These are phyloP conservation scores for Ooceraea biroi DNA, from an alignment of 1,140 invertebrate genomes.

Conservation along the genomic window DNA sequence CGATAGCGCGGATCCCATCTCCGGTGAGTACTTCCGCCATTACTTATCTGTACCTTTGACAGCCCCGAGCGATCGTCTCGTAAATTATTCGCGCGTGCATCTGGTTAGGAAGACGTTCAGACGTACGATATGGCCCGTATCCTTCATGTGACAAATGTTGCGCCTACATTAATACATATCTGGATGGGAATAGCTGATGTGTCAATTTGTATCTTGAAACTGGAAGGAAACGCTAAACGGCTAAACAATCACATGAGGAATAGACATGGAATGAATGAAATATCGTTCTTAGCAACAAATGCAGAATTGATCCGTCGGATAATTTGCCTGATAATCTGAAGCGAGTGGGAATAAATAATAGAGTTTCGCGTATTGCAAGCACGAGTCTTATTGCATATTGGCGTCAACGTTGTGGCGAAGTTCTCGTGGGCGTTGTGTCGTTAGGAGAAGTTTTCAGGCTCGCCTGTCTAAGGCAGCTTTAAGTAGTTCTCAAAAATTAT, in stretches of 20 bases:
- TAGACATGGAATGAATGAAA: neutral
- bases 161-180: slow-evolving; percentile 27
- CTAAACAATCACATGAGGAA: neutral
- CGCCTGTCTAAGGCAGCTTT: slow-evolving; percentile 50
- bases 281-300: neutral
- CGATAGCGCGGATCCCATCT: slow-evolving; percentile 80
- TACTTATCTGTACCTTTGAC: slow-evolving; percentile 72
- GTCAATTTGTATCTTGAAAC: neutral
- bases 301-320: neutral
- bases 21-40: slow-evolving; percentile 79
- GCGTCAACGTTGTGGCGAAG: slow-evolving; percentile 39
- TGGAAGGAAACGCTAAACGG: neutral
- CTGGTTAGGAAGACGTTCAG: slow-evolving; percentile 8
- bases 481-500: slow-evolving; percentile 60
- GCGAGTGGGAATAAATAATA: neutral
- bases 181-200: neutral
- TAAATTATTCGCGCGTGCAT: slow-evolving; percentile 72
- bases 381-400: slow-evolving; percentile 37
- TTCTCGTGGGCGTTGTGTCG: slow-evolving; percentile 45
- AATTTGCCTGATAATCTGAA: slow-evolving; percentile 27
- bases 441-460: slow-evolving; percentile 55
- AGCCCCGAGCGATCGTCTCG: slow-evolving; percentile 57
- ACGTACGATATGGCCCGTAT: neutral
- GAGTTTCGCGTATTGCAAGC: slow-evolving; percentile 30
- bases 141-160: slow-evolving; percentile 1